These are phyloP conservation scores for Pachyseris speciosa DNA, from an alignment of 64 coral and sea anemone genomes.

Conservation along the genomic window DNA sequence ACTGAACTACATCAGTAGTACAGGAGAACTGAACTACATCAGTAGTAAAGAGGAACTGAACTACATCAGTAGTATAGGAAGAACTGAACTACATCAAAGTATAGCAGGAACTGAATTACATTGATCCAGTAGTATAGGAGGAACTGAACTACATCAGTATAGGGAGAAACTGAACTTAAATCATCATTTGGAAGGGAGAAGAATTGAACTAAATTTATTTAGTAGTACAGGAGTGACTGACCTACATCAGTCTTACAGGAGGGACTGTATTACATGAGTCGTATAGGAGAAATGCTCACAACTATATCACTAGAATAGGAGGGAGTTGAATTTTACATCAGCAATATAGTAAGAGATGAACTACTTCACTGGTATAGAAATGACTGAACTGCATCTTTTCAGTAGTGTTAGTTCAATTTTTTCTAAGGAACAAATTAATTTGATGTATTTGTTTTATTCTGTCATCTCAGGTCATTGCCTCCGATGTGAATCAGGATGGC, in stretches of 20 bases:
- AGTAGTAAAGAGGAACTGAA: no score
- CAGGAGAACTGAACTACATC: no score
- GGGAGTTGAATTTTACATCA: not conserved
- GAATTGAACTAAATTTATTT: not conserved
- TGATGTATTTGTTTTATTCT: no score
- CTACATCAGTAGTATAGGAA: no score
- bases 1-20: no score
- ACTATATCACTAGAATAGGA: not conserved
- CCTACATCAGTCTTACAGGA: not conserved
- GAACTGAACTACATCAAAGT: no score
- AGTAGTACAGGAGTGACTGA: not conserved
- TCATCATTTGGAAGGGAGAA: not conserved
- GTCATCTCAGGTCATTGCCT: slow-evolving; percentile 32
- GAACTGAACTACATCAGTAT: no score
- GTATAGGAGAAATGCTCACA: not conserved
- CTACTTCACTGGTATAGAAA: not conserved
- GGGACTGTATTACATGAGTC: not conserved
- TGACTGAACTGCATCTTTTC: not conserved
- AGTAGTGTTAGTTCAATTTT: no score
- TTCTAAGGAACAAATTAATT: not conserved
- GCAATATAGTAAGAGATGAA: not conserved
- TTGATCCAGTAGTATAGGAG: no score
- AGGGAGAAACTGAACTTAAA: not conserved
- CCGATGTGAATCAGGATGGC: slow-evolving; percentile 79
- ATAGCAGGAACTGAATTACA: no score